Evolutionary conservation across 2,888 invertebrate species (phyloP), one percentile per base, ranked within the genome.

Genomic region (Dorcus parallelipipedus): DNA sequence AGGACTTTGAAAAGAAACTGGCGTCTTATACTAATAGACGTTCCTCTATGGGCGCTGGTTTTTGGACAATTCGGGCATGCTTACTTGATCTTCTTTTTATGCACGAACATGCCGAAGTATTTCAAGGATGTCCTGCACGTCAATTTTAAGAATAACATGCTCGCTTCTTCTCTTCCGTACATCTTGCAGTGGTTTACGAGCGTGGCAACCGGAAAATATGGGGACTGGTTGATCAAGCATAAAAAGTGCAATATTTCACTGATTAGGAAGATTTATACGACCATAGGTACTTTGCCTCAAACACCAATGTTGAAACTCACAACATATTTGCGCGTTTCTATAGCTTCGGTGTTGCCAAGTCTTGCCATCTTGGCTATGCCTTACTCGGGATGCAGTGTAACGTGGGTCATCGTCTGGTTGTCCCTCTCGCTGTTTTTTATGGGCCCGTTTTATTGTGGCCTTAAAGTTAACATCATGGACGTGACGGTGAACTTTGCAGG

Each of bases 11-110:
- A 58, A 39, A 17, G 45, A 33, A 49, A 49, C 4, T 91, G 91
- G 90, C 83, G 80, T 66, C 81, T 82, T 0, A 88, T 92, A 52
- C 77, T 89, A 10, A 87, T 81, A 55, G 90, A 86, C 0, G 80
- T 84, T 2, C 89, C 90, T 0, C 78, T 91, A 56, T 86, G 89
- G 84, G 90, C 90, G 0, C 73, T 91, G n/a, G 85, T 91, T 9
- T 84, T 83, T 49, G 90, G 90, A 61, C 89, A 90, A 80, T 79
- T 85, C 61, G 86, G 86, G 3, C 87, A 88, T 73, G 86, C 87
- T 68, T 89, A 86, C 84, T 87, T 87, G 3, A 86, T 87, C 70
- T 88, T 86, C 73, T 87, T 86, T 4, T 85, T 89, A 83, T 84
- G 88, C 20, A 86, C 87, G 0, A 87, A 88, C 69, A 77, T 89